Conservation (phyloP, 2,888 invertebrate genomes). For the Oscheius sp. region DNA sequence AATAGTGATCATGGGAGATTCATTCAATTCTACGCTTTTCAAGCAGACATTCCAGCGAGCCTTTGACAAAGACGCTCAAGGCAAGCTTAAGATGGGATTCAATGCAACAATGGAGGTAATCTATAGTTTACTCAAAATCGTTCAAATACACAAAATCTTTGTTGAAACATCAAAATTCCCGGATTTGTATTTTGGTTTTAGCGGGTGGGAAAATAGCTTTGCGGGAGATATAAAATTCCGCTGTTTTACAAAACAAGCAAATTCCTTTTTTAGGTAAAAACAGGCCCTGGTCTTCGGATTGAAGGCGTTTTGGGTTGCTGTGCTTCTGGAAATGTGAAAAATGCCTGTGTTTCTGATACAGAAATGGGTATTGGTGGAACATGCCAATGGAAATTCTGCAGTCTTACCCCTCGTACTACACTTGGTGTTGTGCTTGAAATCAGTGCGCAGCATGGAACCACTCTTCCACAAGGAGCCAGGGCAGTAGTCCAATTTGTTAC, state of each 20-base stretch:
- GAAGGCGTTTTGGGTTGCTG: conserved; percentile 89
- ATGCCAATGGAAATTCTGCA: conserved; percentile 95
- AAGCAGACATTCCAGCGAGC: conserved; percentile 98
- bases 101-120: conserved; percentile 92
- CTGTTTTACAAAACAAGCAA: neutral
- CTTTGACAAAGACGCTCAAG: conserved; percentile 88
- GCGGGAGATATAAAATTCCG: neutral
- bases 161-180: conserved; percentile 73
- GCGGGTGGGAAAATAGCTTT: no score
- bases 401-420: conserved; percentile 90
- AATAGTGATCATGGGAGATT: conserved; percentile 99
- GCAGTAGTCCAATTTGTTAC: conserved; percentile 98
- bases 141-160: neutral
- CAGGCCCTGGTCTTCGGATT: conserved; percentile 65
- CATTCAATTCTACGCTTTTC: conserved; percentile 97
- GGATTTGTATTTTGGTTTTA: conserved; percentile 1
- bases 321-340: conserved; percentile 87
- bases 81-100: conserved; percentile 96
- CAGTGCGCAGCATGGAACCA: conserved; percentile 90
- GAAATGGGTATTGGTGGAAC: conserved; percentile 98
- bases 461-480: conserved; percentile 83
- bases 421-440: conserved; percentile 96
- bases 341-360: conserved; percentile 90
- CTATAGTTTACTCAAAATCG: neutral
- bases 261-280: conserved; percentile 57